A percentile compares a stretch with the other conserved stretches of the same genome.
phyloP scores from a whole-genome alignment of 2,113 vertebrate genomes.

The Engraulis encrasicolus region DNA sequence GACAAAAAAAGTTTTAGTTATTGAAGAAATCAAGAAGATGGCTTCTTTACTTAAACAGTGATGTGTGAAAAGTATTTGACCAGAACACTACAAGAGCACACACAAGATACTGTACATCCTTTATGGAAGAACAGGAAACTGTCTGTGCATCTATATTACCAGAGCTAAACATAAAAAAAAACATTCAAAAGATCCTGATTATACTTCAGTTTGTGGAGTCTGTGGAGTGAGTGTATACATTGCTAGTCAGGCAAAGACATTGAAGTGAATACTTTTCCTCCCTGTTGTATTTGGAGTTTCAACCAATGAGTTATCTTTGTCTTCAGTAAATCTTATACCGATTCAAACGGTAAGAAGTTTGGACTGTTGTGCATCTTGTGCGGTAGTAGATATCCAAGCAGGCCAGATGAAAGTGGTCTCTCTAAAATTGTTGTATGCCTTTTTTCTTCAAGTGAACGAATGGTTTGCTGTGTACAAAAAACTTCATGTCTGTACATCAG shows the following conservation, averaged over 20 bases:
- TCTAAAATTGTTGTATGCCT: conserved; percentile 33
- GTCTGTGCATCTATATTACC: not conserved
- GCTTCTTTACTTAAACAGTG: not conserved
- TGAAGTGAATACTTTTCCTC: not conserved
- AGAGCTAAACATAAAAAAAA: not conserved
- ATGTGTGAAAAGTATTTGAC: not conserved
- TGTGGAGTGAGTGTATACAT: not conserved
- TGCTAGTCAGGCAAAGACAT: not conserved
- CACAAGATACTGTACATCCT: not conserved
- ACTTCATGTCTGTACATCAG: conserved; percentile 43
- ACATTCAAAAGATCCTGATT: too few relatives aligned
- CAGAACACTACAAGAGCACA: not conserved
- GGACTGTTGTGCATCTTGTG: not conserved
- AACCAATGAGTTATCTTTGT: not conserved
- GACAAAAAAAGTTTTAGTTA: not conserved
- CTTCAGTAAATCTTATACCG: not conserved
- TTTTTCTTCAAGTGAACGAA: conserved; percentile 33
- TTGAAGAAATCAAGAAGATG: not conserved
- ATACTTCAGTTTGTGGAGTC: not conserved
- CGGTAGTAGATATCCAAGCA: not conserved
- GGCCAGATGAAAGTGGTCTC: not conserved
- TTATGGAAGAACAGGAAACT: not conserved
- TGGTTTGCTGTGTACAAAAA: conserved; percentile 46
- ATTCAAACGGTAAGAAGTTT: not conserved
- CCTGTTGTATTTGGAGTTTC: conserved; percentile 8